Percentiles rank a stretch among this genome's conserved stretches.
These are phyloP conservation scores for Hipparchia sbordonii DNA, from an alignment of 2,888 invertebrate genomes.

Conservation along the genomic window DNA sequence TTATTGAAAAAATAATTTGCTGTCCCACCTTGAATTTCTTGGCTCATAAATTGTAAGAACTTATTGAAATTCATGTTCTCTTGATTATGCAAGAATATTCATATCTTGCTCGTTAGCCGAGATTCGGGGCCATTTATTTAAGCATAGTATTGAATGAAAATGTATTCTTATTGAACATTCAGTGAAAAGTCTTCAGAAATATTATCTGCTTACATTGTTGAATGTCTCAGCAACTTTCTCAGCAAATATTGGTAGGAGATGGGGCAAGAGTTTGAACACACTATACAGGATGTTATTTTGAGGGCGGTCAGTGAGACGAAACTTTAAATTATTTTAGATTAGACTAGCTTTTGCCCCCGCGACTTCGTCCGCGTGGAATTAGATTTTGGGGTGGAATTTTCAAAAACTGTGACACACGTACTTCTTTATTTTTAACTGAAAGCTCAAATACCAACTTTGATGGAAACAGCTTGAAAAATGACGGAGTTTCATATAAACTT, in stretches of 20 bases:
- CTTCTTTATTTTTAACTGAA: too few species aligned
- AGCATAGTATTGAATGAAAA: constrained; percentile 37
- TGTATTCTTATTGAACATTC: background rate
- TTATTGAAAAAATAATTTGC: too few species aligned
- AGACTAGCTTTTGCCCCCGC: too few species aligned
- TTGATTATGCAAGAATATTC: constrained; percentile 76
- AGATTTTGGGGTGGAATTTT: too few species aligned
- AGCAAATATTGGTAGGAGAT: background rate
- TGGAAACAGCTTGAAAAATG: too few species aligned
- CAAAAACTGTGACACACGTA: too few species aligned
- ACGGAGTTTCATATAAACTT: too few species aligned
- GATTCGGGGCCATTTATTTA: constrained; percentile 57
- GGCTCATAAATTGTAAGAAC: constrained; percentile 64
- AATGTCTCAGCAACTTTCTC: background rate
- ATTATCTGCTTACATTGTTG: background rate
- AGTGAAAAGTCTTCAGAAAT: background rate
- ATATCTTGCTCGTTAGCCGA: constrained; percentile 69
- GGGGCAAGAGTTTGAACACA: background rate
- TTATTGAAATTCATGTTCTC: constrained; percentile 71
- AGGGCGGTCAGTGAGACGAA: too few species aligned
- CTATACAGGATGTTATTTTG: background rate
- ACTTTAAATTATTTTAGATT: too few species aligned
- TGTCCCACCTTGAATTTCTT: constrained; percentile 39
- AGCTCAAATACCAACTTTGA: too few species aligned
- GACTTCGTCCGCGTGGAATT: too few species aligned